phyloP scores from a whole-genome alignment of 2,888 invertebrate genomes.

The Andrena haemorrhoa region DNA sequence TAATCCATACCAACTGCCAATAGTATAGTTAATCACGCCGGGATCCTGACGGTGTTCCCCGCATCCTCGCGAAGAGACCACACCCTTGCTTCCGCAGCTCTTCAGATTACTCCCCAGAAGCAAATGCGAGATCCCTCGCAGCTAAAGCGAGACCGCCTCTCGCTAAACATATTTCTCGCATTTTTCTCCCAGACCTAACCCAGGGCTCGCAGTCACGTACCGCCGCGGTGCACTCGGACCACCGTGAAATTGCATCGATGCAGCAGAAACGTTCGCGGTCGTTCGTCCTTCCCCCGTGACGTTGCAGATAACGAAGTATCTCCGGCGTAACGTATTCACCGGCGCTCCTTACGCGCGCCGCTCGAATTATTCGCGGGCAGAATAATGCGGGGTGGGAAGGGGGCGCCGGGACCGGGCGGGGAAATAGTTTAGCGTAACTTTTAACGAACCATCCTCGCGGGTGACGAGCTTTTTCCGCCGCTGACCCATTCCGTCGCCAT shows the following conservation, averaged over 20 bases:
- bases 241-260: constrained; percentile 20
- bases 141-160: background rate
- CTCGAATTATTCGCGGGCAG: constrained; percentile 25
- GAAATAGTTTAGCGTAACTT: constrained; percentile 51
- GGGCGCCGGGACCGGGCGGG: constrained; percentile 1
- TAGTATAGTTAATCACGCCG: background rate
- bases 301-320: constrained; percentile 41
- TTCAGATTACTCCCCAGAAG: no score
- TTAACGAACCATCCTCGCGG: constrained; percentile 41
- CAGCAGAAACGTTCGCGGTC: constrained; percentile 16
- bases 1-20: no score
- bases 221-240: background rate
- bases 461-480: constrained; percentile 16
- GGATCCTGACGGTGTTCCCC: background rate
- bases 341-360: constrained; percentile 18
- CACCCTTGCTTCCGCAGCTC: background rate
- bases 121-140: background rate
- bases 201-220: constrained; percentile 16
- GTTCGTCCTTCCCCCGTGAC: constrained; percentile 33
- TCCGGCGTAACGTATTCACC: constrained; percentile 2
- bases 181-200: constrained; percentile 14
- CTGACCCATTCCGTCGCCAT: constrained; percentile 22
- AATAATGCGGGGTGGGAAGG: constrained; percentile 19
- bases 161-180: background rate
- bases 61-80: background rate